phyloP scores from a whole-genome alignment of 2,797 vertebrate species.

The Tolypeutes matacus region DNA sequence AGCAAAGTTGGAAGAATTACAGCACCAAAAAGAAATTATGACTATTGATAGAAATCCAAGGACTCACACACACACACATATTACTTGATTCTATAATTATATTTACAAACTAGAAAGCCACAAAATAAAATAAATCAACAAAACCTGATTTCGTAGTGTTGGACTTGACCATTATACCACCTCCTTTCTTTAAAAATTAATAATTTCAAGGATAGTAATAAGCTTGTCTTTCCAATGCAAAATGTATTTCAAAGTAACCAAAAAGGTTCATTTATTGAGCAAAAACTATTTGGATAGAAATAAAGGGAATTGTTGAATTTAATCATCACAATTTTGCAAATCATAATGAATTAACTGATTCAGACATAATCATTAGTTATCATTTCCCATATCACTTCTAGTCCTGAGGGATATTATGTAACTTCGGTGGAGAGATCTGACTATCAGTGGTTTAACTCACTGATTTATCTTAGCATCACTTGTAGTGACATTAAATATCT shows the following conservation, averaged over 20 bases:
- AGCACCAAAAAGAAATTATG: background rate
- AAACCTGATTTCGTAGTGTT: background rate
- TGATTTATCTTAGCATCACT: background rate
- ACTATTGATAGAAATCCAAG: background rate
- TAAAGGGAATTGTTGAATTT: background rate
- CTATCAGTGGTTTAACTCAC: background rate
- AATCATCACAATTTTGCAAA: background rate
- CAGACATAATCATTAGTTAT: background rate
- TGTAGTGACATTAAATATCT: background rate
- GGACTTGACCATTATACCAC: background rate
- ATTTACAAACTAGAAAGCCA: background rate
- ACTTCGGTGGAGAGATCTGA: background rate
- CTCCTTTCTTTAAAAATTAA: conserved; percentile 1
- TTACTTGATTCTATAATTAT: background rate
- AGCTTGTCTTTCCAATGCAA: background rate
- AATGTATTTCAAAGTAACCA: background rate
- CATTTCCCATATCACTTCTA: background rate
- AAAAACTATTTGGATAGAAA: background rate
- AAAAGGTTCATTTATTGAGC: background rate
- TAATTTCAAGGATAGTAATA: background rate
- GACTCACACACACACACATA: too few species aligned
- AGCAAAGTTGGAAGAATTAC: background rate
- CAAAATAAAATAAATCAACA: background rate
- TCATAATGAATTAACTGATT: background rate
- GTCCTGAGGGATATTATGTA: background rate